Conservation (phyloP, 2,113 vertebrate genomes). For the Polyodon spathula region DNA sequence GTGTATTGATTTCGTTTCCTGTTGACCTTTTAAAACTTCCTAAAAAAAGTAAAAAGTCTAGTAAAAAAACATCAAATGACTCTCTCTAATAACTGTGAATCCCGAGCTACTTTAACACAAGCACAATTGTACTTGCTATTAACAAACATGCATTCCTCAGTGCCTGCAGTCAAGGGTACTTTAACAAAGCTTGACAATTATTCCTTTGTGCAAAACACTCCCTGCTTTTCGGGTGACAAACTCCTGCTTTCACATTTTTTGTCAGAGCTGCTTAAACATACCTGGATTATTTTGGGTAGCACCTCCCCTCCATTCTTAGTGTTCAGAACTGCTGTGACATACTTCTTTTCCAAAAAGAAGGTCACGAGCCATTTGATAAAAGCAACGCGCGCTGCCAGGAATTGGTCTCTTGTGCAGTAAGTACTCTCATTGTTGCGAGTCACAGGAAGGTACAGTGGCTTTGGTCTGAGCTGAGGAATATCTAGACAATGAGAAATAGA, state of each 20-base stretch:
- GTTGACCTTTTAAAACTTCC: too few relatives aligned
- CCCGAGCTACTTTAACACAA: too few relatives aligned
- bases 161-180: too few relatives aligned
- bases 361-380: constrained; percentile 98
- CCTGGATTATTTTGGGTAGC: constrained; percentile 90
- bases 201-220: neutral
- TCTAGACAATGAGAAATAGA: constrained; percentile 50
- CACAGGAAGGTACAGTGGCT: constrained; percentile 76
- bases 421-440: constrained; percentile 81
- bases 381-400: constrained; percentile 85
- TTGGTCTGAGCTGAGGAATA: constrained; percentile 81
- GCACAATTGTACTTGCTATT: too few relatives aligned
- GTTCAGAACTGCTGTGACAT: constrained; percentile 66
- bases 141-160: too few relatives aligned
- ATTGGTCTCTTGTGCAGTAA: constrained; percentile 89
- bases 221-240: neutral
- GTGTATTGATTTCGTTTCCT: too few relatives aligned
- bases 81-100: too few relatives aligned
- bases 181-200: too few relatives aligned
- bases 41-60: too few relatives aligned
- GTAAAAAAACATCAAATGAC: too few relatives aligned
- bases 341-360: constrained; percentile 98
- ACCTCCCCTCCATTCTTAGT: constrained; percentile 84
- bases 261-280: constrained; percentile 30
- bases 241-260: constrained; percentile 2